Percentiles rank a stretch among this genome's conserved stretches.
Evolutionary conservation across 2,113 vertebrate genomes (phyloP).

Genomic region (Sorex araneus): DNA sequence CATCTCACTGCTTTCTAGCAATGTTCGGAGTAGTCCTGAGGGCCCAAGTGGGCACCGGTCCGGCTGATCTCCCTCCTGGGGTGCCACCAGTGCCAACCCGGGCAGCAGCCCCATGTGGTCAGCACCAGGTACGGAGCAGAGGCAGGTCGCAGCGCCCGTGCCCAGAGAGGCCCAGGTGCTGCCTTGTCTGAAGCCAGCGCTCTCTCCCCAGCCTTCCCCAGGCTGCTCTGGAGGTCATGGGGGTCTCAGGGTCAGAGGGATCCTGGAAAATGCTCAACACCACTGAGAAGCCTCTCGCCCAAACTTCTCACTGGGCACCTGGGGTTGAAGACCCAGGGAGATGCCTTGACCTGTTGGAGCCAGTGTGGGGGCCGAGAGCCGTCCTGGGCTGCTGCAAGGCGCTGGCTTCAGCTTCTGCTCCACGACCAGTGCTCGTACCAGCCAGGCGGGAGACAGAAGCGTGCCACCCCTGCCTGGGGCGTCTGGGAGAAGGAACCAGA

Average conservation of each 20-base stretch:
- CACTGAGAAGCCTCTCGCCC: background rate
- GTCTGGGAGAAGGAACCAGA: background rate
- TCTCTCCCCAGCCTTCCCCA: background rate
- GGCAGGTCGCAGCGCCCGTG: background rate
- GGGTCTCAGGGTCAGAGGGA: background rate
- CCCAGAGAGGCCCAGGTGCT: too few relatives aligned
- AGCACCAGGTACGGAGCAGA: background rate
- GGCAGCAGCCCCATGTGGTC: too few relatives aligned
- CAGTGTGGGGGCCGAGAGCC: background rate
- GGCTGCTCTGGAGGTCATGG: background rate
- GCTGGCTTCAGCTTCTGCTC: background rate
- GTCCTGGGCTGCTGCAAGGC: background rate
- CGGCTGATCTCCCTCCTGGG: background rate
- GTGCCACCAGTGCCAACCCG: too few relatives aligned
- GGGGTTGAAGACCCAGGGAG: slow-evolving; percentile 16
- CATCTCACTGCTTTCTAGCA: background rate
- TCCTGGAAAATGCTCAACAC: background rate
- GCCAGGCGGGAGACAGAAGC: too few relatives aligned
- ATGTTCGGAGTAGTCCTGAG: background rate
- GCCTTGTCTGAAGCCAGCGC: background rate
- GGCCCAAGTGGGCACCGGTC: background rate
- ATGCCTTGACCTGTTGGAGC: background rate
- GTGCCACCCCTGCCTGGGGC: background rate
- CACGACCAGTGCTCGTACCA: background rate
- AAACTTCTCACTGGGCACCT: background rate